Percentiles rank a stretch among this genome's conserved stretches.
Evolutionary conservation across 92 coral and sea anemone species (phyloP).

Genomic region (Actinostola sp.): DNA sequence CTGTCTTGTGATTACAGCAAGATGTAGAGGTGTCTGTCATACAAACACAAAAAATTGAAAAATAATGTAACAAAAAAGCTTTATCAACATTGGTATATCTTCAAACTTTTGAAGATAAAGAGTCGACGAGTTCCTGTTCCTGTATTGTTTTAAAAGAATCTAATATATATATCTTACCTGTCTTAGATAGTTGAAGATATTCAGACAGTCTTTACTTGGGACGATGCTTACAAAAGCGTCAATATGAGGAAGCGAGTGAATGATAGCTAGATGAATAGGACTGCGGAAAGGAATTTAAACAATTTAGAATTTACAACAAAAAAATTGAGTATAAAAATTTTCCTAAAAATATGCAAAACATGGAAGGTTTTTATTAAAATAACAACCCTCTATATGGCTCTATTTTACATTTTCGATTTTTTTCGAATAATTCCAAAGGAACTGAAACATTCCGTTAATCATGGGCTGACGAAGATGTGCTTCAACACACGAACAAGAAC

Average conservation of each 20-base stretch:
- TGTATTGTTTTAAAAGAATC: neutral
- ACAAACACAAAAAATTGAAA: no score
- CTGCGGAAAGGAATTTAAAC: no score
- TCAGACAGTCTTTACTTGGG: conserved; percentile 63
- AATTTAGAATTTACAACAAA: no score
- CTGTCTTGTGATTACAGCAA: conserved; percentile 86
- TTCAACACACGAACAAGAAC: neutral
- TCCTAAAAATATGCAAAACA: neutral
- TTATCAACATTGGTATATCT: no score
- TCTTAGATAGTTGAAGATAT: conserved; percentile 72
- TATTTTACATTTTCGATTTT: no score
- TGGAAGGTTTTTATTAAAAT: no score
- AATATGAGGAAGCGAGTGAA: conserved; percentile 52
- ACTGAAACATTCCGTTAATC: neutral
- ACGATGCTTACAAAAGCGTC: conserved; percentile 64
- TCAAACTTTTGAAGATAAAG: neutral
- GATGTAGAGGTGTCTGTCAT: conserved; percentile 84
- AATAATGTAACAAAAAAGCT: neutral
- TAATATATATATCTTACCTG: conserved; percentile 55
- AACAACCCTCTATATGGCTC: no score
- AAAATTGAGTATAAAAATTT: neutral
- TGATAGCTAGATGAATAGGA: conserved; percentile 79
- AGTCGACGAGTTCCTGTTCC: no score
- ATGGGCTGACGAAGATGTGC: neutral
- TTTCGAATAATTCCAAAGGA: neutral